These are phyloP conservation scores for Euschistus heros DNA, from an alignment of 1,140 invertebrate genomes.

Conservation along the genomic window DNA sequence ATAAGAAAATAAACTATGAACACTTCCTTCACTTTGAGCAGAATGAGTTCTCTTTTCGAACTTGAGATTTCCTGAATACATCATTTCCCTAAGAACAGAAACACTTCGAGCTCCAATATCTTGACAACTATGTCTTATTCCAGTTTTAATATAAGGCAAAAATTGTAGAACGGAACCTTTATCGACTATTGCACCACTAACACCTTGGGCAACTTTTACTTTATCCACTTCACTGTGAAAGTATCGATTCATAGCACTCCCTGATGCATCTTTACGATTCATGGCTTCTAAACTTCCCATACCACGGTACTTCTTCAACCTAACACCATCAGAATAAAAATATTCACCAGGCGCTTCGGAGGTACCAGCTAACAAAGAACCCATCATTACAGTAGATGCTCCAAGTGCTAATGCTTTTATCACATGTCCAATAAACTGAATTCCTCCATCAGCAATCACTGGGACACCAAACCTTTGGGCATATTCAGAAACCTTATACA, in stretches of 20 bases:
- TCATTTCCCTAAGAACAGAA: constrained; percentile 59
- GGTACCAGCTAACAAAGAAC: constrained; percentile 94
- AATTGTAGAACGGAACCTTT: constrained; percentile 94
- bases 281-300: constrained; percentile 99
- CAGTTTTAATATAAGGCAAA: constrained; percentile 89
- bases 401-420: constrained; percentile 88
- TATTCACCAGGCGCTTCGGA: constrained; percentile 98
- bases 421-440: constrained; percentile 90
- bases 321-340: constrained; percentile 95
- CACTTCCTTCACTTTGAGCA: constrained; percentile 92
- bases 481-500: constrained; percentile 88
- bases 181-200: constrained; percentile 94
- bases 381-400: constrained; percentile 98
- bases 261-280: constrained; percentile 80
- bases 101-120: constrained; percentile 80
- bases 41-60: constrained; percentile 92
- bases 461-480: constrained; percentile 81
- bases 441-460: constrained; percentile 96
- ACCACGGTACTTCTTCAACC: constrained; percentile 95
- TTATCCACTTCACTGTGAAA: constrained; percentile 73
- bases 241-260: constrained; percentile 68
- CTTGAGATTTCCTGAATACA: constrained; percentile 77
- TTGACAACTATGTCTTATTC: constrained; percentile 93
- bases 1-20: constrained; percentile 52
- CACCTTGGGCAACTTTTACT: constrained; percentile 95